phyloP scores from a whole-genome alignment of 2,113 vertebrate genomes.

The Onychostoma macrolepis region DNA sequence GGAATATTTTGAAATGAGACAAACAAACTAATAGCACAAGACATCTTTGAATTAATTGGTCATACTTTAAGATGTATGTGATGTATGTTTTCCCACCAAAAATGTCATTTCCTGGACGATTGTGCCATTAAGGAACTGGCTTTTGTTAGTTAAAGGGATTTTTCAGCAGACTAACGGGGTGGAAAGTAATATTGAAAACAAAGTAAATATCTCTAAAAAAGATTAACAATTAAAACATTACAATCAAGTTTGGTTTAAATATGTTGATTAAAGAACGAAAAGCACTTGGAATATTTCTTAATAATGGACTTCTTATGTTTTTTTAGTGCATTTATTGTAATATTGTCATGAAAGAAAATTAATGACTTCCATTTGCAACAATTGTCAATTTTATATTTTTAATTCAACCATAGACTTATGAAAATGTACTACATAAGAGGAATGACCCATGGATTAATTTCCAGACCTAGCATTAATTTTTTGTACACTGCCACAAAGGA shows the following conservation, averaged over 20 bases:
- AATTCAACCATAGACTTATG: background rate
- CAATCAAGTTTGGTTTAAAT: background rate
- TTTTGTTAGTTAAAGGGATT: background rate
- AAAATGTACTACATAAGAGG: background rate
- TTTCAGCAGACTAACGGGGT: background rate
- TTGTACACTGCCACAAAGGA: constrained; percentile 45
- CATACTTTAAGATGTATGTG: background rate
- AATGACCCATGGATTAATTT: background rate
- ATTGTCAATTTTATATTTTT: background rate
- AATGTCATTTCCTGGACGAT: background rate
- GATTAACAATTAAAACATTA: background rate
- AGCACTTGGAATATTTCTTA: background rate
- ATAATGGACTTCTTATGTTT: background rate
- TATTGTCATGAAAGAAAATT: background rate
- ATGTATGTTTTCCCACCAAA: background rate
- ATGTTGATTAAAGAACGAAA: background rate
- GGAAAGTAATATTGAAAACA: background rate
- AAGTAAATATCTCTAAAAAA: background rate
- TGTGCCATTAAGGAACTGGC: background rate
- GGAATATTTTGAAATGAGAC: background rate
- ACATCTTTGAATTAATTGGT: background rate
- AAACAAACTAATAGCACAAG: background rate
- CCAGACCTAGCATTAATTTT: constrained; percentile 2
- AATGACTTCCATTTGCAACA: background rate
- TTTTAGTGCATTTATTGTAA: background rate